phyloP scores from a whole-genome alignment of 2,797 vertebrate species.

The Argentina silus region DNA sequence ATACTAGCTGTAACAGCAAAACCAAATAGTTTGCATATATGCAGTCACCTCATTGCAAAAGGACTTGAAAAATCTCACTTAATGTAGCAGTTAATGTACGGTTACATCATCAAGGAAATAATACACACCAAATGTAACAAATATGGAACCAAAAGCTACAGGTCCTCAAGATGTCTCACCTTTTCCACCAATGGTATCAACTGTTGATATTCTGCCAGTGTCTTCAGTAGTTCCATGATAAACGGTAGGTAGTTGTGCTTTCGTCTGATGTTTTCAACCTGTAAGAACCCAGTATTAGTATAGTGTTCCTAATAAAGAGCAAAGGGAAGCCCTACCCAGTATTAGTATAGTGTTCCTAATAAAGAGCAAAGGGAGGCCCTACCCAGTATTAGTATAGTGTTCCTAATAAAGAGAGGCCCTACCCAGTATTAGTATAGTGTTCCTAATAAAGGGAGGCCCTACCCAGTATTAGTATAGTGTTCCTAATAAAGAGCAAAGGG shows the following conservation, averaged over 20 bases:
- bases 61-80: not conserved
- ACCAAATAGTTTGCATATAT: not conserved
- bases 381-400: no score
- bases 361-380: no score
- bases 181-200: conserved; percentile 98
- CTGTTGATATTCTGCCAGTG: conserved; percentile 95
- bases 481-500: no score
- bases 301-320: no score
- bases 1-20: conserved; percentile 10
- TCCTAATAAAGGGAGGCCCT: no score
- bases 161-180: conserved; percentile 64
- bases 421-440: no score
- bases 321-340: no score
- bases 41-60: not conserved
- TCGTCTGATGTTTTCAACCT: conserved; percentile 98
- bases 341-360: no score
- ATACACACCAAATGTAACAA: not conserved
- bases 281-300: no score
- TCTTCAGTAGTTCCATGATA: conserved; percentile 98
- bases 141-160: not conserved
- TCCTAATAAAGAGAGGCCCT: no score
- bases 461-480: no score
- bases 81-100: no score
- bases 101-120: not conserved
- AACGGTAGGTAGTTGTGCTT: conserved; percentile 99